Evolutionary conservation across 2,113 vertebrate genomes (phyloP).

Genomic region (Piprites chloris): DNA sequence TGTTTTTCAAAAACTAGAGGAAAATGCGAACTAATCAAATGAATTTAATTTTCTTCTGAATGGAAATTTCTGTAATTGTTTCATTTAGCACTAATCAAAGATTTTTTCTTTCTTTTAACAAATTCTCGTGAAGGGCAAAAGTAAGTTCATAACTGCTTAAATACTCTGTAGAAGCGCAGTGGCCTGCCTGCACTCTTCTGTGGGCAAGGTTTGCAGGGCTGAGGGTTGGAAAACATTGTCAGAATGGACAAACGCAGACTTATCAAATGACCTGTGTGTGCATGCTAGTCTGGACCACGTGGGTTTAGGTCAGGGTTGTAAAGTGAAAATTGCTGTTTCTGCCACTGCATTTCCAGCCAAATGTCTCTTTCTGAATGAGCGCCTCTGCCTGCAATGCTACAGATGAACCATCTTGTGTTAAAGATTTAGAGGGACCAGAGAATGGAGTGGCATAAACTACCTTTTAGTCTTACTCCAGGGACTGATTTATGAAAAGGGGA

Average conservation of each 20-base stretch:
- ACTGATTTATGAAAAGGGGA: background rate
- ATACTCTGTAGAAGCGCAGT: background rate
- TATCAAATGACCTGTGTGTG: background rate
- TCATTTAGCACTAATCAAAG: background rate
- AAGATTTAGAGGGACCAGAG: background rate
- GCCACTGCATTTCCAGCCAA: background rate
- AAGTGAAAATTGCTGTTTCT: background rate
- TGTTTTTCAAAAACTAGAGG: background rate
- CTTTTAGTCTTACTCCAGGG: background rate
- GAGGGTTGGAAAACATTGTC: fast-evolving
- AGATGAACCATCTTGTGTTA: background rate
- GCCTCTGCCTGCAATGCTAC: background rate
- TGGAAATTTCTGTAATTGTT: background rate
- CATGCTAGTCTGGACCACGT: fast-evolving
- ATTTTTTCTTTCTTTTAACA: background rate
- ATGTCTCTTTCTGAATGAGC: background rate
- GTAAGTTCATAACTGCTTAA: background rate
- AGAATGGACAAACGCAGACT: background rate
- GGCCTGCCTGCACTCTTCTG: background rate
- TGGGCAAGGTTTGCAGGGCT: background rate
- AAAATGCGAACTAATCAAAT: slow-evolving; percentile 23
- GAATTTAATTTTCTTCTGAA: background rate
- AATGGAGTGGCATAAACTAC: background rate
- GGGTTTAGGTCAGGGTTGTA: background rate
- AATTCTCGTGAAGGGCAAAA: background rate